Conservation (phyloP, 2,113 vertebrate species). For the Etheostoma spectabile region DNA sequence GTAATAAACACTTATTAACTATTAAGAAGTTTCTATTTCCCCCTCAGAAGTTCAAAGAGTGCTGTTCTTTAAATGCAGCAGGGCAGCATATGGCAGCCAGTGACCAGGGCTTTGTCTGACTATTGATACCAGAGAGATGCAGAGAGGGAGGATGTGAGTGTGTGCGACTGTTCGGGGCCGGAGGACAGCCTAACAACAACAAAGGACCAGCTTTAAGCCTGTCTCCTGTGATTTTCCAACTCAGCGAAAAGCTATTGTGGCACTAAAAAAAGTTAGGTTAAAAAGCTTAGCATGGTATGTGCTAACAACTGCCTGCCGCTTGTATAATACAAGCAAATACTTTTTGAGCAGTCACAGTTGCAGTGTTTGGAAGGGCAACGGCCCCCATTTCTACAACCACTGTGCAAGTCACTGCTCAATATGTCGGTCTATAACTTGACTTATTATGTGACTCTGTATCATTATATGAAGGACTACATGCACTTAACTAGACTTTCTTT, state of each 20-base stretch:
- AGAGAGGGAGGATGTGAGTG: constrained; percentile 76
- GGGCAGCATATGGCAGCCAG: constrained; percentile 78
- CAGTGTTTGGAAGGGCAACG: constrained; percentile 64
- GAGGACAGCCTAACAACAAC: constrained; percentile 80
- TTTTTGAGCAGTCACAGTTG: constrained; percentile 77
- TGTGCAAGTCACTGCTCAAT: constrained; percentile 31
- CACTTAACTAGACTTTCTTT: neutral
- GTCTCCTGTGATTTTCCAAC: constrained; percentile 85
- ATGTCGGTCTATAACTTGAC: constrained; percentile 6
- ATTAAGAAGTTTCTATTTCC: constrained; percentile 64
- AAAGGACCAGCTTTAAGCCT: constrained; percentile 82
- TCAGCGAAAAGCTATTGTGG: constrained; percentile 83
- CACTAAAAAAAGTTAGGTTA: constrained; percentile 80
- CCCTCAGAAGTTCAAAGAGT: constrained; percentile 74
- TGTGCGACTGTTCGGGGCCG: constrained; percentile 74
- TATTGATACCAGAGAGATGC: constrained; percentile 81
- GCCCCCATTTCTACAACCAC: constrained; percentile 42
- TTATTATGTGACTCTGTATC: neutral
- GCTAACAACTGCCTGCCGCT: constrained; percentile 80
- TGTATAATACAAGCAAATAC: constrained; percentile 81
- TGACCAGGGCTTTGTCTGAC: constrained; percentile 79
- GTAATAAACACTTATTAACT: constrained; percentile 28
- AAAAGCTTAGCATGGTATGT: constrained; percentile 84
- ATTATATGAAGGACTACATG: neutral
- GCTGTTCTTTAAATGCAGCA: constrained; percentile 69